Base-by-base conservation (phyloP, 2,888 invertebrate species). In the Latrodectus elegans region DNA sequence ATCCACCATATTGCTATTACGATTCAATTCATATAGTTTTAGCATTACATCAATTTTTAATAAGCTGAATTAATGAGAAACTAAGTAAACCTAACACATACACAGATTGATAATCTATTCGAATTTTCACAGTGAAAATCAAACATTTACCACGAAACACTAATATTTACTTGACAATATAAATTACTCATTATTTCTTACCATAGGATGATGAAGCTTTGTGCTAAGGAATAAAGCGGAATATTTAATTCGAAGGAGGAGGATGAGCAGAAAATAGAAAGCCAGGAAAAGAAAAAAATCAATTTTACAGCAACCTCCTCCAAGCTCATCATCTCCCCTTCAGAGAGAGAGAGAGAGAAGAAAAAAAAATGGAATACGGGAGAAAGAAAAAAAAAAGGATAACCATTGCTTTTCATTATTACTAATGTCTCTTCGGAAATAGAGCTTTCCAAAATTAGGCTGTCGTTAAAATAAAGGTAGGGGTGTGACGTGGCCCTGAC, bases 361-460 rank as follows among this genome's bases (percentile, higher is more conserved):
- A 38, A 38, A 38, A 38, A 38, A 38, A 38, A 38, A 38, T 38
- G 38, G 38, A 38, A 38, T 38, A 38, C 38, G 8, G 60, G 60
- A 60, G 12, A 15, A 60, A 12, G n/a, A 60, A 60, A 60, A 15
- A 60, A 60, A 60, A 60, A 65, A n/a, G 8, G 10, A 51, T 8
- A 15, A 14, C 51, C 11, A 17, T 68, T 15, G 17, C 70, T 15
- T 53, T 53, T 26, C 53, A 71, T 71, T 72, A 17, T 51, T 64
- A 60, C 60, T 78, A 22, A 72, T 15, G 67, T 49, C 64, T 65
- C 26, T 26, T 73, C 55, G 51, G 73, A 53, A 74, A 74, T 38
- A 60, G 73, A 67, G 51, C 64, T 81, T 73, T 81, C 81, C 81
- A 81, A 81, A 81, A 74, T 81, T 81, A 80, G 70, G 76, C 17